Evolutionary conservation across 2,113 vertebrate species (phyloP), one percentile per base, ranked within the genome.

Genomic region (Corvus cornix): DNA sequence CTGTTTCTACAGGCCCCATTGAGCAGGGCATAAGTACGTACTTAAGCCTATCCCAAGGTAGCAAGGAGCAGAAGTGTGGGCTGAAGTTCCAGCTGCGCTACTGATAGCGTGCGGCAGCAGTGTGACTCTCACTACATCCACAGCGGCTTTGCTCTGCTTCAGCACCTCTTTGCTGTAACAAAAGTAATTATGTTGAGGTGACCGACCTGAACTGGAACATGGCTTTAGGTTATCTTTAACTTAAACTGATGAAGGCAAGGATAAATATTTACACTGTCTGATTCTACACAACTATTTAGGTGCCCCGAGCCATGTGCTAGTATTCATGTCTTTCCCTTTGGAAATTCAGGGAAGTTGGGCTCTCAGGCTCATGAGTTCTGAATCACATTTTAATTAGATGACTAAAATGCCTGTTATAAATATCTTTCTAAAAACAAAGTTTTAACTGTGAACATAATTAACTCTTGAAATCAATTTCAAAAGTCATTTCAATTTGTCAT

Each of bases 401-500:
- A 92, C 35, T 94, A 73, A 96, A 94, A 80, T n/a, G 52, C 20
- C 77, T 84, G 55, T 84, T 81, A 84, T 52, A 94, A 90, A 66
- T 92, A 84, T 55, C 55, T 77, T 88, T 86, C 46, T 70, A 59
- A 74, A 56, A 81, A 19, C 52, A 23, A 84, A 56, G 10, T 75
- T 89, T 91, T 74, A 89, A 84, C 44, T 59, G 35, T 78, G 64
- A 90, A 26, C 8, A 35, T 80, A 83, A 88, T 90, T 75, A 78
- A 81, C 10, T 43, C 46, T 63, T 70, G 43, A 63, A 84, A 81
- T 70, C 10, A 67, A 75, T 92, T 93, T 84, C 16, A 86, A 74
- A 93, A 92, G 41, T 51, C 39, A 83, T 90, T 95, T 88, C 30
- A 35, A 30, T 95, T 89, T 93, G 92, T 84, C 85, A 86, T 66